Base-by-base conservation (phyloP, 1,140 invertebrate genomes). In the Mycetomoellerius zeteki region DNA sequence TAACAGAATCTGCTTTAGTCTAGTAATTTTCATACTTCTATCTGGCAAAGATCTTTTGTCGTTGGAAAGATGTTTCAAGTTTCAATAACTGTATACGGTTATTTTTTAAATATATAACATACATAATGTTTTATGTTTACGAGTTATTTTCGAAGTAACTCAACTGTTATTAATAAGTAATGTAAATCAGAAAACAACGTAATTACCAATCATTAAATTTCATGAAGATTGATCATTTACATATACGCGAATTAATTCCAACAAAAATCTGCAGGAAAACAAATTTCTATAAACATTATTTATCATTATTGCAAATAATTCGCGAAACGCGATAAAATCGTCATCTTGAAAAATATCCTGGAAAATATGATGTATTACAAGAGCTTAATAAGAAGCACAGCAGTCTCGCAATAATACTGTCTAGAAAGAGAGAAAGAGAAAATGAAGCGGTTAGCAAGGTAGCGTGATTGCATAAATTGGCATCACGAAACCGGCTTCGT, bases 121-220 rank as follows among this genome's bases (percentile, higher is more conserved):
- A 3, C 52, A 52, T 54, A 2, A 52, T 10, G 16, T 73, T 16
- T 64, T 16, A 47, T 30, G 30, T 1, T 72, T 27, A 58, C n/a
- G 24, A n/a, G 2, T 24, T 33, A 1, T 43, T 60, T 60, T 43
- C 8, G 21, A 58, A 8, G n/a, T 37, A 16, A 12, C 16, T 37
- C 33, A 43, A 30, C 60, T 50, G 37, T 50, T 37, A 21, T 67
- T 19, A 56, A 65, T 78, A 77, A 77, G 19, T 62, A 62, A 77
- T 24, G 14, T 43, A 30, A 78, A 78, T 65, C 33, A 78, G 37
- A 78, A 24, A 50, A 37, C 75, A 77, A 43, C 37, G 24, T 47
- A 24, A 67, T 67, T 24, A 65, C 24, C 10, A 65, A 65, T 65
- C 60, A 64, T 67, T 78, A 78, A 78, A 78, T 78, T 78, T 65